phyloP scores from a whole-genome alignment of 2,888 invertebrate genomes.

The Eubasilissa splendida region DNA sequence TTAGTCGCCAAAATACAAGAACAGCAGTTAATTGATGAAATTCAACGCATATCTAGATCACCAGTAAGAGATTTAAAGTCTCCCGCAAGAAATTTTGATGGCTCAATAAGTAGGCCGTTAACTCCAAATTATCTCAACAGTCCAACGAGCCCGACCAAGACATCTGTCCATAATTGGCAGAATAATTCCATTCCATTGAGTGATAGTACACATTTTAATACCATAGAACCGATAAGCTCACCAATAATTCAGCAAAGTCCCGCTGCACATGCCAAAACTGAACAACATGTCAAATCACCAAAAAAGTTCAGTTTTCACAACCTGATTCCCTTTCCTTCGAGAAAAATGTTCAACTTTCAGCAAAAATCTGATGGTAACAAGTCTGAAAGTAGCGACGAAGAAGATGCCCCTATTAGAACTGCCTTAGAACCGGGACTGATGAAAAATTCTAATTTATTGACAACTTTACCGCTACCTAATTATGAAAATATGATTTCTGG shows the following conservation, averaged over 20 bases:
- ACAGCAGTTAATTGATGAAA: slow-evolving; percentile 62
- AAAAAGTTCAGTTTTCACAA: slow-evolving; percentile 72
- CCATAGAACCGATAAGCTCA: slow-evolving; percentile 56
- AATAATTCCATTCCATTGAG: slow-evolving; percentile 56
- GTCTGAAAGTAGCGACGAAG: slow-evolving; percentile 75
- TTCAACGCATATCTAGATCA: slow-evolving; percentile 52
- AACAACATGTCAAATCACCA: slow-evolving; percentile 68
- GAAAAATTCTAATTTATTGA: slow-evolving; percentile 71
- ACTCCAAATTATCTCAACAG: slow-evolving; percentile 51
- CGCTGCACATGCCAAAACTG: slow-evolving; percentile 47
- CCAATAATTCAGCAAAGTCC: slow-evolving; percentile 43
- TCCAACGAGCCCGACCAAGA: slow-evolving; percentile 27
- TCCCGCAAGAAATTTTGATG: slow-evolving; percentile 45
- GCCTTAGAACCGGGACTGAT: slow-evolving; percentile 72
- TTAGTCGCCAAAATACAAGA: slow-evolving; percentile 76
- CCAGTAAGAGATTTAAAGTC: slow-evolving; percentile 49
- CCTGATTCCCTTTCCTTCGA: slow-evolving; percentile 71
- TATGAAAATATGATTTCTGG: slow-evolving; percentile 68
- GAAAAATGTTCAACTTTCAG: slow-evolving; percentile 70
- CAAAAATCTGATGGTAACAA: slow-evolving; percentile 70
- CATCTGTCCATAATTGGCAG: slow-evolving; percentile 49
- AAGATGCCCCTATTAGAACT: slow-evolving; percentile 70
- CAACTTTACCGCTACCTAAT: slow-evolving; percentile 72
- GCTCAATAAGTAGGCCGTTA: slow-evolving; percentile 47
- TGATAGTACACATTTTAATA: slow-evolving; percentile 57